A percentile compares a stretch with the other conserved stretches of the same genome.
These are phyloP conservation scores for Agonopterix alstromeriana DNA, from an alignment of 2,888 invertebrate genomes.

Conservation along the genomic window DNA sequence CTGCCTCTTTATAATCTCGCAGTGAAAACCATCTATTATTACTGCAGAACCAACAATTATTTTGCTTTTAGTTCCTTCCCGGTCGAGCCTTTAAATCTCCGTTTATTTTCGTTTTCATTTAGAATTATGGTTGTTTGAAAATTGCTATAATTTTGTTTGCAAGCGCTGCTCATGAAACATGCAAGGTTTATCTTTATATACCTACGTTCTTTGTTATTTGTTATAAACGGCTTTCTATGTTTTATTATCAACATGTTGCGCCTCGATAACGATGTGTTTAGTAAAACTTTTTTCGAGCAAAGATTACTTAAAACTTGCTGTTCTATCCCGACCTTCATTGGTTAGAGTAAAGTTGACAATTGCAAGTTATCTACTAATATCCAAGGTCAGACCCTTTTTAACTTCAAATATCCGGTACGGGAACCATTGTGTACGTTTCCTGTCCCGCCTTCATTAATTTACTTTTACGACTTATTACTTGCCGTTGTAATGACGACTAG, in stretches of 20 bases:
- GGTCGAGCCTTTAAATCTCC: conserved; percentile 24
- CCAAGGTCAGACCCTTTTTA: conserved; percentile 60
- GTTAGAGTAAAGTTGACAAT: not conserved
- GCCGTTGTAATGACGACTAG: conserved; percentile 35
- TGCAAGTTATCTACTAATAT: conserved; percentile 12
- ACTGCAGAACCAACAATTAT: conserved; percentile 39
- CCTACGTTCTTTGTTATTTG: not conserved
- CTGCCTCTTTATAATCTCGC: conserved; percentile 32
- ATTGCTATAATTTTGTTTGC: conserved; percentile 39
- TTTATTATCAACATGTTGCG: too few relatives aligned
- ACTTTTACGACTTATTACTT: conserved; percentile 53
- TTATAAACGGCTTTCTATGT: too few relatives aligned
- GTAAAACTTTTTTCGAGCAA: too few relatives aligned
- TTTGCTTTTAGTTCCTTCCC: conserved; percentile 34
- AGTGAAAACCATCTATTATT: conserved; percentile 41
- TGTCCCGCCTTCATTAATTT: conserved; percentile 55
- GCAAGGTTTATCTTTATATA: conserved; percentile 19
- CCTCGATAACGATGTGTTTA: too few relatives aligned
- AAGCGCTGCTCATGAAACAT: conserved; percentile 21
- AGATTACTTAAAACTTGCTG: too few relatives aligned
- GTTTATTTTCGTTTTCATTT: conserved; percentile 39
- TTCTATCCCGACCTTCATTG: too few relatives aligned
- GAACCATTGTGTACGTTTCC: conserved; percentile 53
- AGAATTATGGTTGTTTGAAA: conserved; percentile 35
- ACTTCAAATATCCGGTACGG: conserved; percentile 48